Base-by-base conservation (phyloP, 1,140 invertebrate species). In the Phocides pigmalion region DNA sequence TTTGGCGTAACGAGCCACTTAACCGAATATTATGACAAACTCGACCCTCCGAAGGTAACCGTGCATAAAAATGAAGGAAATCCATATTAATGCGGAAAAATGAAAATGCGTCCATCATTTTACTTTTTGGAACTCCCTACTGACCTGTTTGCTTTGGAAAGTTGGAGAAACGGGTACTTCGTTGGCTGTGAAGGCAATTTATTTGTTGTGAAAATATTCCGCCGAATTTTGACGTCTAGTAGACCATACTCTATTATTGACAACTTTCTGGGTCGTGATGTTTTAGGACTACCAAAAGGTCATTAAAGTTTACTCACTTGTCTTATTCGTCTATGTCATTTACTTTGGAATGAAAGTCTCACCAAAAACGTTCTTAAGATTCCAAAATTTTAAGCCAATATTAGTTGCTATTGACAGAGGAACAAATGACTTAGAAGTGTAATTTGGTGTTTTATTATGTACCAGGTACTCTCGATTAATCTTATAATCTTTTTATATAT, bases 1-100 rank as follows among this genome's bases (percentile, higher is more conserved):
- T 73, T 74, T 66, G 68, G 72, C 41, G 35, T 71, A 74, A 79
- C 59, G 71, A 74, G 63, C 58, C 59, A 74, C 66, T 80, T 74
- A 76, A 74, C 53, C 63, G 44, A 73, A 62, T 46, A 66, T 64
- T 69, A 74, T 74, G 59, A 75, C 46, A 39, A 71, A 68, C 64
- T 73, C 59, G 54, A 58, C 64, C 63, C 41, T 62, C 35, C 28
- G 42, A 14, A 66, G 49, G 62, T 75, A 70, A 65, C 67, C 51
- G 67, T 67, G 73, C 68, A 71, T 77, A 74, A 74, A 71, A 72
- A 70, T 70, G 69, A 68, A 59, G 56, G 63, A 42, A 22, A 47
- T 56, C 59, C 35, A 62, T 54, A 62, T 37, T 47, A 49, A 62
- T 67, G 50, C 11, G 22, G 28, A 59, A 59, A 66, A 53, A 61